Conservation (phyloP, 2,888 invertebrate species). For the Piscicola geometra region DNA sequence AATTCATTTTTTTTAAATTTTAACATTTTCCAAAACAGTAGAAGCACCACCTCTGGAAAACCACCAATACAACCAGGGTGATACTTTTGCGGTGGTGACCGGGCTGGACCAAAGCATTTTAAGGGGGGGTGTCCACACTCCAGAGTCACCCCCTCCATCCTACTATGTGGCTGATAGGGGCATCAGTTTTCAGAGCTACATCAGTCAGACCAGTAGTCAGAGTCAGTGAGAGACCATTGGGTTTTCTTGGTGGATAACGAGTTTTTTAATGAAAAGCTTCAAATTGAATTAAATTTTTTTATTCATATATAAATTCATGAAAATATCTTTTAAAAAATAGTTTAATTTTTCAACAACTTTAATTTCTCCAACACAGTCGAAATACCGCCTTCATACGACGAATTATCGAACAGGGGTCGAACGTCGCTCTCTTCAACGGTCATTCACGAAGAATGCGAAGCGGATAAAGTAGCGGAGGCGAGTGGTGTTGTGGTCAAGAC, state of each 20-base stretch:
- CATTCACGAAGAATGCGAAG: background rate
- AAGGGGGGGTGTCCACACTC: slow-evolving; percentile 10
- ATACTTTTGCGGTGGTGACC: background rate
- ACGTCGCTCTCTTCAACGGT: background rate
- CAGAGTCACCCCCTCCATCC: slow-evolving; percentile 43
- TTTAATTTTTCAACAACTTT: background rate
- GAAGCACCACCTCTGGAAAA: background rate
- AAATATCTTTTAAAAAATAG: no score
- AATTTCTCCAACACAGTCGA: background rate
- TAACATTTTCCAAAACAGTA: background rate
- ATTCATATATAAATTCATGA: no score
- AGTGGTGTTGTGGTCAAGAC: background rate
- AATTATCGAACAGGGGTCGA: background rate
- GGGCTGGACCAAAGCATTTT: background rate
- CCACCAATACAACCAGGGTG: background rate
- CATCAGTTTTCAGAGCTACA: slow-evolving; percentile 43
- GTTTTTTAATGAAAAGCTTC: no score
- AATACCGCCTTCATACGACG: slow-evolving; percentile 1
- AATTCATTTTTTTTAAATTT: background rate
- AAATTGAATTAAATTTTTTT: no score
- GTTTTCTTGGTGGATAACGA: no score
- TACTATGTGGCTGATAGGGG: slow-evolving; percentile 43
- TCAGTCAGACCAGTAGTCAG: slow-evolving; percentile 43
- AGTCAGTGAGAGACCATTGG: slow-evolving; percentile 8
- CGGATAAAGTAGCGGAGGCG: background rate